Conservation (phyloP, 2,113 vertebrate species). For the Salvelinus alpinus region DNA sequence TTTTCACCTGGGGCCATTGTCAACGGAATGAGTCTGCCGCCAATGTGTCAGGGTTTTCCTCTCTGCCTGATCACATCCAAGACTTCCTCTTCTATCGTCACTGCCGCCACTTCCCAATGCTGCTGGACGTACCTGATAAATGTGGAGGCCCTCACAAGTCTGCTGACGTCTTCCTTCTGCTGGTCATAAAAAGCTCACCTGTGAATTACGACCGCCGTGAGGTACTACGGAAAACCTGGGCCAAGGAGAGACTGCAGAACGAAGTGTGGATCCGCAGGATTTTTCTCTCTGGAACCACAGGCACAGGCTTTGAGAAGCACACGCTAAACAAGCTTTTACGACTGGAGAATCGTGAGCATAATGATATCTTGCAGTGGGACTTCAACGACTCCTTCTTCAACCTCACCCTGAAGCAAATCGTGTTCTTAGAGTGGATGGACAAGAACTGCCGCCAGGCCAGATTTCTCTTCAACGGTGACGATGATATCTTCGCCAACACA, state of each 20-base stretch:
- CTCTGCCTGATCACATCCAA: conserved; percentile 65
- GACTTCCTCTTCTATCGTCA: conserved; percentile 78
- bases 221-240: conserved; percentile 85
- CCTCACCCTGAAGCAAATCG: conserved; percentile 85
- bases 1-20: conserved; percentile 42
- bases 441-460: conserved; percentile 63
- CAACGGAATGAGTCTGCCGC: conserved; percentile 50
- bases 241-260: conserved; percentile 64
- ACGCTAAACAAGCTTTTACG: conserved; percentile 75
- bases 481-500: conserved; percentile 84
- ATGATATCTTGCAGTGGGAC: conserved; percentile 85
- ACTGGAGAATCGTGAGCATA: conserved; percentile 68
- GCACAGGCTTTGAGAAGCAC: conserved; percentile 19
- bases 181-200: conserved; percentile 83
- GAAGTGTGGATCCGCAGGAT: conserved; percentile 68
- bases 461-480: conserved; percentile 84
- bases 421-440: conserved; percentile 83
- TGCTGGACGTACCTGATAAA: conserved; percentile 70
- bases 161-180: conserved; percentile 74
- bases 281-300: conserved; percentile 73
- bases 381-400: conserved; percentile 87
- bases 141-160: conserved; percentile 64
- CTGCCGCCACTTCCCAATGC: conserved; percentile 75
- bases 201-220: conserved; percentile 79
- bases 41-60: conserved; percentile 56